Percentiles rank a stretch among this genome's conserved stretches.
Evolutionary conservation across 2,113 vertebrate species (phyloP).

Genomic region (Chionodraco myersi): DNA sequence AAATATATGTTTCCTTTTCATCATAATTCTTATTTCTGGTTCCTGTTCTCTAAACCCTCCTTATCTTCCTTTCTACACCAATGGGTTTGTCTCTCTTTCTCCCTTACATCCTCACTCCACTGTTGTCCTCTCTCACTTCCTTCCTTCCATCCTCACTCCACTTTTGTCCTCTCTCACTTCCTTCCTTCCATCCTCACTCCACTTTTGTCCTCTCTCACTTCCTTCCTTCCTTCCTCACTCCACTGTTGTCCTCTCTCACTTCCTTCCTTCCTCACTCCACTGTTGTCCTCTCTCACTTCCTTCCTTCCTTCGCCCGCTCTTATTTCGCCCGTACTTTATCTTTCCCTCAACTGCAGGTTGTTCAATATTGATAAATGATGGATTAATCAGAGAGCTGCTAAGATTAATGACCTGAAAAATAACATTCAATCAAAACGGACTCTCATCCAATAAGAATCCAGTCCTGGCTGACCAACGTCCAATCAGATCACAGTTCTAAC

Average conservation of each 20-base stretch:
- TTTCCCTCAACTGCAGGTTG: constrained; percentile 18
- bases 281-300: too few species aligned
- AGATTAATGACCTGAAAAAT: constrained; percentile 7
- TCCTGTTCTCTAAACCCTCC: not conserved
- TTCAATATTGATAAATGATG: constrained; percentile 68
- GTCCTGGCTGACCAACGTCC: not conserved
- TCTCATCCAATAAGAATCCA: constrained; percentile 20
- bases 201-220: too few species aligned
- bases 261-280: too few species aligned
- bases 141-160: not conserved
- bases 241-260: too few species aligned
- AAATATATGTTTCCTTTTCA: constrained; percentile 6
- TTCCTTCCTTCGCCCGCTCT: not conserved
- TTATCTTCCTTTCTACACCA: not conserved
- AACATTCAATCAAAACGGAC: not conserved
- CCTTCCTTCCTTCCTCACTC: too few species aligned
- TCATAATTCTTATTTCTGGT: constrained; percentile 5
- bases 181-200: too few species aligned
- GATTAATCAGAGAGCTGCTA: constrained; percentile 44
- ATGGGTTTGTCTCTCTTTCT: not conserved
- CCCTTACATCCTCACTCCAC: too few species aligned
- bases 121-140: too few species aligned
- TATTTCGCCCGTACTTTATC: not conserved
- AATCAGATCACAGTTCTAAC: constrained; percentile 11
- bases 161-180: not conserved